Evolutionary conservation across 1,140 invertebrate species (phyloP).

Genomic region (Chionoecetes opilio): DNA sequence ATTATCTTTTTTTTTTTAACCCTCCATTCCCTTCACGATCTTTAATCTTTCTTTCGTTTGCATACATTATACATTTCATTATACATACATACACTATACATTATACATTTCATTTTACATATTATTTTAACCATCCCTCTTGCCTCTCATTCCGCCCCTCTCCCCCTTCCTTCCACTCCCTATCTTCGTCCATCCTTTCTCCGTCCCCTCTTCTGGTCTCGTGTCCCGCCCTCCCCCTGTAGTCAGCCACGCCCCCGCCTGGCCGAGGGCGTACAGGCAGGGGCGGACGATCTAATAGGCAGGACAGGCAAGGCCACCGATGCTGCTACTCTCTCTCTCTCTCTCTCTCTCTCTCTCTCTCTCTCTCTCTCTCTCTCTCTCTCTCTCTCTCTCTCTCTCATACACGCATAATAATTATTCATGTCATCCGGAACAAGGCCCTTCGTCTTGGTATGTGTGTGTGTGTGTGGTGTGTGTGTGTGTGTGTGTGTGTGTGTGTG

Average conservation of each 20-base stretch:
- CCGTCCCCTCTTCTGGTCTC: too few relatives aligned
- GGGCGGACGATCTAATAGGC: too few relatives aligned
- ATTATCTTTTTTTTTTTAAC: not conserved
- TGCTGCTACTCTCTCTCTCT: constrained; percentile 18
- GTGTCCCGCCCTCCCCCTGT: too few relatives aligned
- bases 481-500: constrained; percentile 44
- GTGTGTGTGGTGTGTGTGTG: constrained; percentile 35
- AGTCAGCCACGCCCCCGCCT: too few relatives aligned
- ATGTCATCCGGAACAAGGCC: not conserved
- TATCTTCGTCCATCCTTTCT: not conserved
- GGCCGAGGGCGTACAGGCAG: too few relatives aligned
- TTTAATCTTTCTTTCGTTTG: not conserved
- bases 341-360: not conserved
- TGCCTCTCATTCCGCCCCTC: not conserved
- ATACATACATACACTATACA: not conserved
- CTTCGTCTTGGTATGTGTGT: not conserved
- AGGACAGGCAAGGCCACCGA: too few relatives aligned
- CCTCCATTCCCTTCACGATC: not conserved
- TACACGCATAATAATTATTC: not conserved
- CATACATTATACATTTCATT: not conserved
- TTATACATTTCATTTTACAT: not conserved
- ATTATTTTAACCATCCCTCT: not conserved
- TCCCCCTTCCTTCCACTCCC: not conserved
- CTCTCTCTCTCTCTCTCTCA: not conserved
- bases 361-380: not conserved